Evolutionary conservation across 2,888 invertebrate species (phyloP), one percentile per base, ranked within the genome.

Genomic region (Leucophenga montana): DNA sequence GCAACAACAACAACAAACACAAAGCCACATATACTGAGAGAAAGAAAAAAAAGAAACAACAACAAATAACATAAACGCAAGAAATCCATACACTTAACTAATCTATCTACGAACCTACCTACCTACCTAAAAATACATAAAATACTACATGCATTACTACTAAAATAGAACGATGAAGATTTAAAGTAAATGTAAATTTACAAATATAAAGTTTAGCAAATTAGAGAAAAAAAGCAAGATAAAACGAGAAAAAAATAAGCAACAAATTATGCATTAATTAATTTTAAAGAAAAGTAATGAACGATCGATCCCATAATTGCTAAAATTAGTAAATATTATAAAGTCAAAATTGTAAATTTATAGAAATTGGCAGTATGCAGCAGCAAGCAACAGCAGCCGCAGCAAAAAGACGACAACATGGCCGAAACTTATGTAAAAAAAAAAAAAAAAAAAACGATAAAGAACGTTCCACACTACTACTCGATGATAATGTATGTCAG

Each of bases 291-390:
- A 70, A 71, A 22, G 73, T 69, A n/a, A n/a, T n/a, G 31, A 70
- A 70, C 39, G 20, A 62, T n/a, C n/a, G n/a, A 74, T 70, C 78
- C 73, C 72, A 76, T 80, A 77, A 81, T 78, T 79, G 82, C 80
- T 80, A 77, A 78, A 80, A 82, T 80, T 80, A 80, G 80, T 80
- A 77, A 82, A 82, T 80, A 80, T n/a, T 76, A 77, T 44, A 61
- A 80, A 82, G 80, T 80, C 80, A 79, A 80, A 82, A 80, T 78
- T 80, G 82, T 80, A 80, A 73, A 80, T 82, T 80, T 80, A 78
- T 74, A 77, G 70, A 68, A 74, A 67, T 14, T 66, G 44, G 20
- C 56, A 44, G 22, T 39, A n/a, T n/a, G 16, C 6, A 27, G 27
- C 27, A 27, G 27, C 18, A 50, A 50, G n/a, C 18, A 13, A 48